A percentile compares a stretch with the other conserved stretches of the same genome.
Evolutionary conservation across 2,113 vertebrate species (phyloP).

Genomic region (Psammodynastes pulverulentus): DNA sequence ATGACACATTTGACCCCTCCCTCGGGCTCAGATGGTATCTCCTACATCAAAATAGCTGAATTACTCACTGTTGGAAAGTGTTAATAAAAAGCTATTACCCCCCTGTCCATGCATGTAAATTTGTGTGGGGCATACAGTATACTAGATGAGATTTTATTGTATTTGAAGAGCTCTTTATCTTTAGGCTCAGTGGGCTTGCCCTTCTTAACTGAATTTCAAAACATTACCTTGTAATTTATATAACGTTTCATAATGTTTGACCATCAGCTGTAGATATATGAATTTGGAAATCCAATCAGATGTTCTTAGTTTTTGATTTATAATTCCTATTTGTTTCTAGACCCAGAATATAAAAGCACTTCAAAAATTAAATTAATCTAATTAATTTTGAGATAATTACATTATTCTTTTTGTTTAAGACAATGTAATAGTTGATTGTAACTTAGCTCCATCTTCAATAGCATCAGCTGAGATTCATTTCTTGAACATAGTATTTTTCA

Average conservation of each 20-base stretch:
- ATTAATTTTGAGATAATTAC: not conserved
- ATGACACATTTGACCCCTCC: too few species aligned
- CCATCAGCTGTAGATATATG: not conserved
- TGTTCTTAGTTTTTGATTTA: not conserved
- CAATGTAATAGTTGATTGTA: not conserved
- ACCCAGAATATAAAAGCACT: not conserved
- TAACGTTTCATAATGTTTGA: not conserved
- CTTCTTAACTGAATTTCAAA: not conserved
- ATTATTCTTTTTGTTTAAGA: not conserved
- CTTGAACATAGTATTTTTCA: not conserved
- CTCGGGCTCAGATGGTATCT: too few species aligned
- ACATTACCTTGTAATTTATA: not conserved
- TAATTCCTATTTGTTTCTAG: not conserved
- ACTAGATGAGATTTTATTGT: not conserved
- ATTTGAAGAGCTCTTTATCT: not conserved
- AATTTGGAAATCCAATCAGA: not conserved
- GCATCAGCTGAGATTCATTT: slow-evolving; percentile 9
- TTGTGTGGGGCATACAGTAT: not conserved
- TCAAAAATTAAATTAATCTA: not conserved
- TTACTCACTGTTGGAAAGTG: not conserved
- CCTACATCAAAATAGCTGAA: not conserved
- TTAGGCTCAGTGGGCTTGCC: not conserved
- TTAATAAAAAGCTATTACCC: not conserved
- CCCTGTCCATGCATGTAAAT: not conserved
- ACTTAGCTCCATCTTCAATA: not conserved